Evolutionary conservation across 2,888 invertebrate genomes (phyloP).

Genomic region (Eulithis testata): DNA sequence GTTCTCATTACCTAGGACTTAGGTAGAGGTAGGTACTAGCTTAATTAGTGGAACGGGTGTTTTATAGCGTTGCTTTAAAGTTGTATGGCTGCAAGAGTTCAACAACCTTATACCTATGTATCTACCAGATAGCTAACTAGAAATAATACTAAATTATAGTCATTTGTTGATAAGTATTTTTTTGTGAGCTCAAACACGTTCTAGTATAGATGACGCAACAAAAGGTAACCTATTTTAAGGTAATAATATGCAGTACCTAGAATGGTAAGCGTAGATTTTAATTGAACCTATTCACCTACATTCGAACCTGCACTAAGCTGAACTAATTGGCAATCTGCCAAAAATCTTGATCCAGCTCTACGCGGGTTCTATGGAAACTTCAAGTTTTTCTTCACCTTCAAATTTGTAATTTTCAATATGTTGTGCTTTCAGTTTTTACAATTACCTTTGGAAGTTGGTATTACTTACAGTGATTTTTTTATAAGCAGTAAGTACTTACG

Average conservation of each 20-base stretch:
- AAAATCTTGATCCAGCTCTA: constrained; percentile 11
- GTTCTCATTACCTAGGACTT: constrained; percentile 74
- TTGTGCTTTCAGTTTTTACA: not conserved
- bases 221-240: too few relatives aligned
- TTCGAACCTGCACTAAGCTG: constrained; percentile 27
- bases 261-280: not conserved
- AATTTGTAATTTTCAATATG: not conserved
- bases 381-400: not conserved
- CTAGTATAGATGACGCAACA: too few relatives aligned
- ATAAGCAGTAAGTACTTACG: constrained; percentile 27
- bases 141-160: too few relatives aligned
- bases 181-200: too few relatives aligned
- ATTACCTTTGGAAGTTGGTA: not conserved
- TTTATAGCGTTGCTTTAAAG: not conserved
- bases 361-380: constrained; percentile 1
- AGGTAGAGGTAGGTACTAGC: constrained; percentile 49
- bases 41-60: constrained; percentile 54
- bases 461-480: too few relatives aligned
- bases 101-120: not conserved
- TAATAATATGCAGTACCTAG: not conserved
- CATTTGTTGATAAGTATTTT: too few relatives aligned
- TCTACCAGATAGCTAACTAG: too few relatives aligned
- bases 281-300: constrained; percentile 30
- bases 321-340: constrained; percentile 33
- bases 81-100: not conserved